Percentiles rank a stretch among this genome's conserved stretches.
Evolutionary conservation across 2,797 vertebrate species (phyloP).

Genomic region (Rhadinocentrus ornatus): DNA sequence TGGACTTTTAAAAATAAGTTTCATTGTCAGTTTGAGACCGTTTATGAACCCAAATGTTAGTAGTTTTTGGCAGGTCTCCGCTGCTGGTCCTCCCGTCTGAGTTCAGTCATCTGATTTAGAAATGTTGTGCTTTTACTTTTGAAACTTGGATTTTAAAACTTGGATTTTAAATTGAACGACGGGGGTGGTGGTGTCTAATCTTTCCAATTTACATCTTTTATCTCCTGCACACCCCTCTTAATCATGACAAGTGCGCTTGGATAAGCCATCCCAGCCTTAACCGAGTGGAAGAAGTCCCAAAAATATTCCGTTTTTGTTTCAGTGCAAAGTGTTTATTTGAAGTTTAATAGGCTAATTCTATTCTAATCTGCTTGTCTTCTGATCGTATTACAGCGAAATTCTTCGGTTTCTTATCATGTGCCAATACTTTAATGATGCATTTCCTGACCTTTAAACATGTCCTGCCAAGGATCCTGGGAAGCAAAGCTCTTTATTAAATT

Average conservation of each 20-base stretch:
- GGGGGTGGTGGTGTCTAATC: too few relatives aligned
- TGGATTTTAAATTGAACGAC: too few relatives aligned
- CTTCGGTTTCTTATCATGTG: conserved; percentile 19
- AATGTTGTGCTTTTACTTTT: not conserved
- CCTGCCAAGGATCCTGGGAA: conserved; percentile 6
- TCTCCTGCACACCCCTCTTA: not conserved
- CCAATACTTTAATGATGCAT: conserved; percentile 27
- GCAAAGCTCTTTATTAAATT: not conserved
- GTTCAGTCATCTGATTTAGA: not conserved
- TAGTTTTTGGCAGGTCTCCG: conserved; percentile 35
- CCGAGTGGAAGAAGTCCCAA: conserved; percentile 32
- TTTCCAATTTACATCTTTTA: not conserved
- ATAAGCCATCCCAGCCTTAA: conserved; percentile 8
- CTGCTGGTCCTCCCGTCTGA: conserved; percentile 17
- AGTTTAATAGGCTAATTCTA: conserved; percentile 33
- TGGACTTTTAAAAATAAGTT: not conserved
- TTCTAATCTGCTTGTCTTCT: conserved; percentile 37
- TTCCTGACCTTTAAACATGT: conserved; percentile 18
- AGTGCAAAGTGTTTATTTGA: conserved; percentile 49
- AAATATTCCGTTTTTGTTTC: conserved; percentile 27
- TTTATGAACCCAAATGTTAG: not conserved
- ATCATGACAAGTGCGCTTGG: conserved; percentile 41
- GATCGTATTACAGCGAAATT: conserved; percentile 9
- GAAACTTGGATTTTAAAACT: not conserved
- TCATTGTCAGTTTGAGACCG: not conserved